phyloP scores from a whole-genome alignment of 2,113 vertebrate genomes.

The Odocoileus virginianus region DNA sequence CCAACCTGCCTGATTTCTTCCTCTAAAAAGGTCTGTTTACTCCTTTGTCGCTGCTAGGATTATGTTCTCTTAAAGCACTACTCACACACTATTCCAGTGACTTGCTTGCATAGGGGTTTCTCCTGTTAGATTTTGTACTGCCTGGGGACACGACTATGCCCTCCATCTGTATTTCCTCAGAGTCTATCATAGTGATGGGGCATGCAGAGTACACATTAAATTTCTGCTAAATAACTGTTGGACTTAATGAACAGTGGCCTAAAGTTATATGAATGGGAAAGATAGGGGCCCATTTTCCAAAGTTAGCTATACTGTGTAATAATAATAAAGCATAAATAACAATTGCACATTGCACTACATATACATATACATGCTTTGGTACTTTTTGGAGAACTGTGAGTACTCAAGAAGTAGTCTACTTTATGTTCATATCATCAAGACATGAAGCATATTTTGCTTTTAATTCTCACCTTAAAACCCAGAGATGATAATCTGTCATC shows the following conservation, averaged over 20 bases:
- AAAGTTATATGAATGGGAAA: conserved; percentile 9
- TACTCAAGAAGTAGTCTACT: background rate
- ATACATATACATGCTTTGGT: background rate
- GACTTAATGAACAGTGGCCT: conserved; percentile 13
- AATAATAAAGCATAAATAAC: background rate
- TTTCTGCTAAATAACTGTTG: conserved; percentile 31
- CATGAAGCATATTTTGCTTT: background rate
- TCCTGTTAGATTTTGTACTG: conserved; percentile 36
- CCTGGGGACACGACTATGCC: background rate
- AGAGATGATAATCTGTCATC: background rate
- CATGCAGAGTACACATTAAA: conserved; percentile 6
- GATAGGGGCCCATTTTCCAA: background rate
- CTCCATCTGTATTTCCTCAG: conserved; percentile 10
- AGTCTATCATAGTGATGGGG: background rate
- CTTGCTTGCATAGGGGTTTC: conserved; percentile 47
- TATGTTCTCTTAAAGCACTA: conserved; percentile 21
- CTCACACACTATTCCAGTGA: background rate
- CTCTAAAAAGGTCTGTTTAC: background rate
- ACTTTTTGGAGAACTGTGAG: background rate
- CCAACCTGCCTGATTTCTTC: background rate
- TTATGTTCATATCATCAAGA: background rate
- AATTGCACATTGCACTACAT: background rate
- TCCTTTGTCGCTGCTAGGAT: background rate
- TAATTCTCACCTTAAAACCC: conserved; percentile 24
- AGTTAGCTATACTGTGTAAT: background rate